phyloP scores from a whole-genome alignment of 2,113 vertebrate genomes.

The Equus quagga region DNA sequence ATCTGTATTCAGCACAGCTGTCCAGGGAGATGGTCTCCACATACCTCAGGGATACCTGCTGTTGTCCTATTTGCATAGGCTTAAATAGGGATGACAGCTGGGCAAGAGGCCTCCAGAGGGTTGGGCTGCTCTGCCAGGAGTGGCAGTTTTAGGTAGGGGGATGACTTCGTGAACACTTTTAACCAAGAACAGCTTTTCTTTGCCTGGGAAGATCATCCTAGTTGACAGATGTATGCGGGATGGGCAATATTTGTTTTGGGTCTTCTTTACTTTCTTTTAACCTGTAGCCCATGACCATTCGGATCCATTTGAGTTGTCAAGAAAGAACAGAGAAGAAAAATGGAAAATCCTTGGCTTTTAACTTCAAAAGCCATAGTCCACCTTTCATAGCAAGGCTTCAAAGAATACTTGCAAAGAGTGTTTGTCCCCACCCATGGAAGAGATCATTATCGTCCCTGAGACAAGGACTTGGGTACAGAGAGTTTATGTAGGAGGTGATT shows the following conservation, averaged over 20 bases:
- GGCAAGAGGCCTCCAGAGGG: not conserved
- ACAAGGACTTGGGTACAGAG: not conserved
- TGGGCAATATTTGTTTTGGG: not conserved
- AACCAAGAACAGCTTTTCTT: conserved; percentile 41
- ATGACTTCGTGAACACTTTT: not conserved
- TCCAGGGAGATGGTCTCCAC: not conserved
- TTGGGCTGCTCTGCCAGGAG: not conserved
- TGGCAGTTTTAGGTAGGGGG: not conserved
- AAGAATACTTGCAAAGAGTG: not conserved
- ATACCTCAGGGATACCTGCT: not conserved
- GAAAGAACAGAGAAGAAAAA: not conserved
- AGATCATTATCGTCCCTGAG: not conserved
- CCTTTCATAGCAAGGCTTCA: not conserved
- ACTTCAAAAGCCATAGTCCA: not conserved
- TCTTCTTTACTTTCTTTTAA: conserved; percentile 24
- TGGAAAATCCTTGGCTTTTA: not conserved
- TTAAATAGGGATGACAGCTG: not conserved
- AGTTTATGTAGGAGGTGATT: not conserved
- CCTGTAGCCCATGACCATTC: not conserved
- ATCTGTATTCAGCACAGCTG: conserved; percentile 40
- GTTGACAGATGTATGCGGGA: not conserved
- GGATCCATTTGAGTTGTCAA: not conserved
- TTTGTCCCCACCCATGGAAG: not conserved
- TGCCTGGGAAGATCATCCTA: not conserved
- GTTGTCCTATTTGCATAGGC: not conserved